Base-by-base conservation (phyloP, 2,888 invertebrate genomes). In the Dioctria linearis region DNA sequence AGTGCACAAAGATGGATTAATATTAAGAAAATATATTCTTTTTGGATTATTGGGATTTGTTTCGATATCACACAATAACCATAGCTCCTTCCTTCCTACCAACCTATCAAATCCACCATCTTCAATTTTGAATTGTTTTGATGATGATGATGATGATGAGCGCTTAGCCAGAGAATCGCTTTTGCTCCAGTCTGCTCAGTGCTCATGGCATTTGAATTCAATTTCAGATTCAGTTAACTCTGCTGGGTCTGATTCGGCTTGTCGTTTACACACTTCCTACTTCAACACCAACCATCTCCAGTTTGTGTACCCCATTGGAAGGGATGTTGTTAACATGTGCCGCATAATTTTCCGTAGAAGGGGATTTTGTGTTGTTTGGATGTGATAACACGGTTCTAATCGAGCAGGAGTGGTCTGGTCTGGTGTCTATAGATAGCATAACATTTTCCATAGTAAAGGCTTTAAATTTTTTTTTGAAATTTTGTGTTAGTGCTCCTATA, bases 131-230 rank as follows among this genome's bases (percentile, higher is more conserved):
- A 13, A 67, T 67, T 25, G 25, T 25, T 46, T 37, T n/a, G 39
- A 51, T 11, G 54, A 54, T 54, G 69, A 69, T n/a, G 39, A 51
- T 11, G 54, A 54, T 54, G 69, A 69, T 65, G 42, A 69, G 39
- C 39, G 40, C 69, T 51, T 69, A 11, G 37, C 51, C 51, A 5
- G 69, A 54, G 51, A 51, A 46, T 11, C 69, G 49, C 37, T 25
- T 25, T 37, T 69, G 69, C 69, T 69, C n/a, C 51, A 11, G 49
- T 25, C 25, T 2, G 54, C 9, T 69, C 69, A 25, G 25, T 69
- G 69, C 69, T 69, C 69, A 69, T 69, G 69, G 69, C 69, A 69
- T 51, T 69, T 69, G 69, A 69, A 42, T 54, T 51, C 51, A 39
- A 2, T 51, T 61, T 69, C 69, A 4, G 51, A 69, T 51, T 69